phyloP scores from a whole-genome alignment of 2,888 invertebrate species.

The Diogma glabrata region DNA sequence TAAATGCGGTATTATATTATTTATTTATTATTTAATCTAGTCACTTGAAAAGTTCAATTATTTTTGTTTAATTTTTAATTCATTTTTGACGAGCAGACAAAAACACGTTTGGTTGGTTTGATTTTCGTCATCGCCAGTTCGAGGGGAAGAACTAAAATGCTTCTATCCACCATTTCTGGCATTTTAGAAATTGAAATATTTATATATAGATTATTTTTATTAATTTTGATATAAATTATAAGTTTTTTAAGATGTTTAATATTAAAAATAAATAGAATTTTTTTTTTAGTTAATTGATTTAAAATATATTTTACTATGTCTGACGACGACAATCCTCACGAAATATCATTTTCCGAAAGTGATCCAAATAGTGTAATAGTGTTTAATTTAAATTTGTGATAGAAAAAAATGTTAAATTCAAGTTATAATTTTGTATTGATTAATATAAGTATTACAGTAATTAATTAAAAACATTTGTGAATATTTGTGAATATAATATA shows the following conservation, averaged over 20 bases:
- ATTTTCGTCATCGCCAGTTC: too few relatives aligned
- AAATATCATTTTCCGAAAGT: constrained; percentile 11
- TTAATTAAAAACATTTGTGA: too few relatives aligned
- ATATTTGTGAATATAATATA: too few relatives aligned
- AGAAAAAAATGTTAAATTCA: too few relatives aligned
- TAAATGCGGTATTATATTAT: too few relatives aligned
- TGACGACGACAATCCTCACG: constrained; percentile 7
- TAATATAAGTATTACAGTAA: too few relatives aligned
- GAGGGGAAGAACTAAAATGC: constrained; percentile 5
- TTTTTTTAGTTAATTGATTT: constrained; percentile 2
- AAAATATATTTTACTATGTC: constrained; percentile 4
- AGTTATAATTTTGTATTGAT: too few relatives aligned
- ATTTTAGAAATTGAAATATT: constrained; percentile 17
- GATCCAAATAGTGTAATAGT: constrained; percentile 19
- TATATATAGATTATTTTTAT: constrained; percentile 6
- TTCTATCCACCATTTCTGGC: constrained; percentile 19
- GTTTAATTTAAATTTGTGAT: neutral
- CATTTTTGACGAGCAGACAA: too few relatives aligned
- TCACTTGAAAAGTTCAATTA: too few relatives aligned
- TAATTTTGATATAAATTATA: neutral
- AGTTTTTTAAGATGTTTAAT: neutral
- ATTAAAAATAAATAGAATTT: neutral
- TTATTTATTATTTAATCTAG: too few relatives aligned
- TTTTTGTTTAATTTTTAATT: too few relatives aligned
- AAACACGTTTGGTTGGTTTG: too few relatives aligned